Evolutionary conservation across 1,140 invertebrate genomes (phyloP).

Genomic region (Patella vulgata): DNA sequence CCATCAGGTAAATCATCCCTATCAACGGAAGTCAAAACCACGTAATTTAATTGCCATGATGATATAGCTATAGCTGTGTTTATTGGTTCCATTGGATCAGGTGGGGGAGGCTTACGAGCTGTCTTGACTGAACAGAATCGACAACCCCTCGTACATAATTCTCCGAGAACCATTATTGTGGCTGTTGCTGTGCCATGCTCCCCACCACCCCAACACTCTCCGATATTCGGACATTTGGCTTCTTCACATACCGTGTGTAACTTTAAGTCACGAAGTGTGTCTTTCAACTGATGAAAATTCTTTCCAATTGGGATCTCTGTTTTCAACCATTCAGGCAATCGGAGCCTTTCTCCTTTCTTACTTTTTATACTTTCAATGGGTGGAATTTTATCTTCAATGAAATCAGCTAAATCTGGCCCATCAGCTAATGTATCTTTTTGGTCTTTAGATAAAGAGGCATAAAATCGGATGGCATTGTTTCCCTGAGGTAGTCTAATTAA

Average conservation of each 20-base stretch:
- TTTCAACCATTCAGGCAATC: constrained; percentile 97
- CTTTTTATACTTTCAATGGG: constrained; percentile 71
- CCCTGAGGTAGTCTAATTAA: neutral
- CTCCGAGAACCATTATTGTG: constrained; percentile 73
- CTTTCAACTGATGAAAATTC: constrained; percentile 87
- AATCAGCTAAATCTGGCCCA: constrained; percentile 68
- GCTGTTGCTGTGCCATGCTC: constrained; percentile 71
- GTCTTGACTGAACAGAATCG: constrained; percentile 99
- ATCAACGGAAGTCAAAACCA: constrained; percentile 98
- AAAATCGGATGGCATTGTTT: constrained; percentile 4
- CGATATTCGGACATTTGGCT: constrained; percentile 98
- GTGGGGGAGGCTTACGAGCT: constrained; percentile 85
- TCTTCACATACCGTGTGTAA: constrained; percentile 99
- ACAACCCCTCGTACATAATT: constrained; percentile 75
- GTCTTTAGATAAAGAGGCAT: constrained; percentile 40
- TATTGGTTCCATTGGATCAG: constrained; percentile 89
- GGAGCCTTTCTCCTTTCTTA: constrained; percentile 78
- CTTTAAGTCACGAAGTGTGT: constrained; percentile 86
- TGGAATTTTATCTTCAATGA: constrained; percentile 71
- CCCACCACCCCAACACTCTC: constrained; percentile 96
- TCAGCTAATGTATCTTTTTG: constrained; percentile 52
- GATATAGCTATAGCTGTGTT: constrained; percentile 94
- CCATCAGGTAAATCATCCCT: constrained; percentile 95
- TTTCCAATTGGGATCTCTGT: constrained; percentile 91
- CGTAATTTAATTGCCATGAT: constrained; percentile 96